phyloP scores from a whole-genome alignment of 2,113 vertebrate species.

The Tympanuchus pallidicinctus region DNA sequence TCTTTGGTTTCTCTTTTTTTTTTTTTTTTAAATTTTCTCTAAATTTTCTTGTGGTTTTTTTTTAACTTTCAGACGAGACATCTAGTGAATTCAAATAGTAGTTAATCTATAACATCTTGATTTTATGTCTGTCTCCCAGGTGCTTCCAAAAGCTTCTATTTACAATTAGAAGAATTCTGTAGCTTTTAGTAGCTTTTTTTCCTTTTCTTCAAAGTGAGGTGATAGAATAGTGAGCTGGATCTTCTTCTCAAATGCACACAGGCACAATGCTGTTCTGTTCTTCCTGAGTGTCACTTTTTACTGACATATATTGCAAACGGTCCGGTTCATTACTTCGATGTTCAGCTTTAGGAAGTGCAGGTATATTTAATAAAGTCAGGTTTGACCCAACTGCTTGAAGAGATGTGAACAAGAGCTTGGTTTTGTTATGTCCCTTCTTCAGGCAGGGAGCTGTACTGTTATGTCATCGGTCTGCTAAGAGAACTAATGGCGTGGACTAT shows the following conservation, averaged over 20 bases:
- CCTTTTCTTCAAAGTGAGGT: background rate
- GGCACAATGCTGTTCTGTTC: background rate
- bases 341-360: background rate
- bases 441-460: background rate
- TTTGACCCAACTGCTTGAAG: background rate
- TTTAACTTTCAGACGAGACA: background rate
- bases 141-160: background rate
- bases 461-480: background rate
- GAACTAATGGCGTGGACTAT: accelerated
- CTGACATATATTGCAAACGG: background rate
- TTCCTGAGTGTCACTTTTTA: background rate
- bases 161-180: background rate
- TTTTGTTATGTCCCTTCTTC: background rate
- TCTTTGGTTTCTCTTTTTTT: background rate
- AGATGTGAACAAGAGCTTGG: background rate
- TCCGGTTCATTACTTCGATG: background rate
- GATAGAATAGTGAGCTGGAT: background rate
- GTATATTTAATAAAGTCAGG: background rate
- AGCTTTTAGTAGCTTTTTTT: background rate
- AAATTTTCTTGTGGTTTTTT: background rate
- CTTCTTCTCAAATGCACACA: background rate
- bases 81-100: background rate
- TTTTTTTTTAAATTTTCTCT: background rate
- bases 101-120: background rate
- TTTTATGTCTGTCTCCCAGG: background rate